phyloP scores from a whole-genome alignment of 2,113 vertebrate genomes.

The Ageneiosus marmoratus region DNA sequence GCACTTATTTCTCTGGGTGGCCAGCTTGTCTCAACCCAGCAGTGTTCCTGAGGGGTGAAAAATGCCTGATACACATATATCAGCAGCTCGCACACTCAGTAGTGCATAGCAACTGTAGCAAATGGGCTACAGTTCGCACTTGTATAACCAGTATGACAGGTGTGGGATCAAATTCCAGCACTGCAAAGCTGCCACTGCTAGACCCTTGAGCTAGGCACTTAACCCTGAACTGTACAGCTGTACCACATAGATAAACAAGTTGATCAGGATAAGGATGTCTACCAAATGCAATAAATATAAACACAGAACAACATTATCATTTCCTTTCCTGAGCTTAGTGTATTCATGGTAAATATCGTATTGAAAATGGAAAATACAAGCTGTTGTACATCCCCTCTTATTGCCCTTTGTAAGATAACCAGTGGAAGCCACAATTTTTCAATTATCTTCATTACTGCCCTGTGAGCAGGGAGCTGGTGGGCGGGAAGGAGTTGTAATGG shows the following conservation, averaged over 20 bases:
- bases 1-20: no score
- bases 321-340: neutral
- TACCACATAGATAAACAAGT: neutral
- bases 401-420: no score
- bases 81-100: neutral
- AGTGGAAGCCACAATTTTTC: neutral
- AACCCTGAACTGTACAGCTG: neutral
- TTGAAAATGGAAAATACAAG: neutral
- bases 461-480: neutral
- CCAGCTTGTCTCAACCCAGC: neutral
- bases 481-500: constrained; percentile 29
- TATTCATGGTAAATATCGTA: neutral
- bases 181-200: no score
- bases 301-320: neutral
- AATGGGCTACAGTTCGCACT: neutral
- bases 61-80: neutral
- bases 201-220: neutral
- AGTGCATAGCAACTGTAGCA: neutral
- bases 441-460: neutral
- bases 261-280: neutral
- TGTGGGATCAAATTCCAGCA: neutral
- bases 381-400: no score
- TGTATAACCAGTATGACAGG: neutral
- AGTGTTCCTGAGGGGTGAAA: neutral
- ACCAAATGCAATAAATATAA: neutral